phyloP scores from a whole-genome alignment of 2,888 invertebrate genomes.

The Platerodrilus igneus region DNA sequence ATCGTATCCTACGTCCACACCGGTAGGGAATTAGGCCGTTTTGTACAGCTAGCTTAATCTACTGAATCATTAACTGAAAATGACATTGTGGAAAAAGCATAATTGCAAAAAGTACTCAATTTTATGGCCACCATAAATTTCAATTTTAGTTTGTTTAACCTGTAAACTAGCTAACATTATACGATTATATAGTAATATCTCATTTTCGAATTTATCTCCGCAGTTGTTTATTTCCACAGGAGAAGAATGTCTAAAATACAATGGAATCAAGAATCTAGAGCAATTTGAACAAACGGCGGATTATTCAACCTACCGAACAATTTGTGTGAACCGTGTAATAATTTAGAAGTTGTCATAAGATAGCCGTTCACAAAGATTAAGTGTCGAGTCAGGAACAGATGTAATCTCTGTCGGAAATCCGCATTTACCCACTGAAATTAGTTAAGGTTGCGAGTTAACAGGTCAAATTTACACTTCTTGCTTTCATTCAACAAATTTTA shows the following conservation, averaged over 20 bases:
- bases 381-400: slow-evolving; percentile 28
- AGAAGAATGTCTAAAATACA: slow-evolving; percentile 16
- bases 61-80: slow-evolving; percentile 36
- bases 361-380: slow-evolving; percentile 27
- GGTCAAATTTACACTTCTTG: slow-evolving; percentile 34
- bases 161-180: too few species aligned
- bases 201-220: not conserved
- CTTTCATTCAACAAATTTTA: slow-evolving; percentile 29
- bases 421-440: slow-evolving; percentile 31
- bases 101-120: slow-evolving; percentile 20
- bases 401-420: slow-evolving; percentile 31
- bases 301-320: slow-evolving; percentile 23
- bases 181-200: too few species aligned
- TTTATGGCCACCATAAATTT: slow-evolving; percentile 18
- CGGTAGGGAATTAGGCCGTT: slow-evolving; percentile 35
- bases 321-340: slow-evolving; percentile 24
- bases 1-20: slow-evolving; percentile 34
- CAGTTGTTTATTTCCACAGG: slow-evolving; percentile 15
- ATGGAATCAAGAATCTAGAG: slow-evolving; percentile 16
- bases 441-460: slow-evolving; percentile 28
- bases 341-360: slow-evolving; percentile 26
- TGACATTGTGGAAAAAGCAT: slow-evolving; percentile 25
- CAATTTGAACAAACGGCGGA: slow-evolving; percentile 22
- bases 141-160: slow-evolving; percentile 13
- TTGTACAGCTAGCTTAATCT: slow-evolving; percentile 34